Evolutionary conservation across 2,888 invertebrate species (phyloP), one percentile per base, ranked within the genome.

Genomic region (Spilarctia lutea): DNA sequence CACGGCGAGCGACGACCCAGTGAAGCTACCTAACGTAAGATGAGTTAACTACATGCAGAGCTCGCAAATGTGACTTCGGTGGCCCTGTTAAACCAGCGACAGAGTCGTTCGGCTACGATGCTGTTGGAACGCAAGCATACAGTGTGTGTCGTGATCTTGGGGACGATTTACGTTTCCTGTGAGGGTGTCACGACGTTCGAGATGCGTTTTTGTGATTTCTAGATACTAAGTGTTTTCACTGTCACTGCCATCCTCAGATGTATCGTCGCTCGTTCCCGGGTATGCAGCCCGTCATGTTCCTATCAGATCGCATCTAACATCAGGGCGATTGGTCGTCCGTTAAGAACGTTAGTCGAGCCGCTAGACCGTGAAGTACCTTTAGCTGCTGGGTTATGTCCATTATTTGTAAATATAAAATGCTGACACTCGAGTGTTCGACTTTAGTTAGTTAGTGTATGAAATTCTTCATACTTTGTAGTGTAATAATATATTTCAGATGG

Each of bases 391-490:
- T 85, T 83, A 85, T 88, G 88, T 90, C 87, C 88, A 89, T 90
- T 88, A 88, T 87, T 85, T 91, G 91, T 91, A 92, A 89, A 91
- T 91, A 91, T 77, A 79, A 89, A 88, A 85, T 88, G 75, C 77
- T 81, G 86, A 86, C 87, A 86, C 83, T 81, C 70, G 76, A 85
- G 88, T 89, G 90, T 88, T 86, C 73, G 81, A 86, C 86, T 88
- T 85, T 84, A 86, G 80, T 87, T 89, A 90, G 86, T 88, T 89
- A 88, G 88, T 81, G 90, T 93, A 93, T 93, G 92, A 91, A 89
- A 74, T 86, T 81, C 80, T 91, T 91, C 91, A 91, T 92, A 90
- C 87, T 80, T 82, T 80, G 86, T 91, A 93, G 91, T 88, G 88
- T 92, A 89, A 90, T 92, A 83, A 81, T 89, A 90, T 84, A 84